Conservation (phyloP, 2,888 invertebrate species). For the Synergus itoensis region DNA sequence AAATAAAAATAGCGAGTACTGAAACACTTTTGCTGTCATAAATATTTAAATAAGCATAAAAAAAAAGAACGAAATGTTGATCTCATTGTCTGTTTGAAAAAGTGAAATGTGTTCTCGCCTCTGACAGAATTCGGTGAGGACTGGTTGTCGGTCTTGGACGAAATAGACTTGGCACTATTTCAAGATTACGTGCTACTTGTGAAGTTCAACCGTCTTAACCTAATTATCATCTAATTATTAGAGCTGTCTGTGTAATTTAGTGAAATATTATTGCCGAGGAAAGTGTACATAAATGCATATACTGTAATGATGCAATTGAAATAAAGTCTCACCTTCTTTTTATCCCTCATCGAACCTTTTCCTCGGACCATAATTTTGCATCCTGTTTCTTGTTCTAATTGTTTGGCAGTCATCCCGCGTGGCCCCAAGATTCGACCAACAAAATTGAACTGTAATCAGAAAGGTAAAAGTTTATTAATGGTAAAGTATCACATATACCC, state of each 20-base stretch:
- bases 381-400: conserved; percentile 99
- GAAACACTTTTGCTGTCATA: not conserved
- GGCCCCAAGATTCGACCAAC: conserved; percentile 99
- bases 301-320: not conserved
- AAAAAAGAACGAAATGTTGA: not conserved
- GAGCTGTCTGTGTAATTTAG: not conserved
- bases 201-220: conserved; percentile 51
- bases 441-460: conserved; percentile 97
- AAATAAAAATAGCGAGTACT: not conserved
- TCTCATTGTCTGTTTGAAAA: not conserved
- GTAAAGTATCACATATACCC: too few relatives aligned
- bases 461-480: conserved; percentile 35
- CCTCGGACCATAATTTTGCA: conserved; percentile 99
- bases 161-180: conserved; percentile 56
- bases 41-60: not conserved
- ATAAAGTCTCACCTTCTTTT: conserved; percentile 92
- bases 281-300: not conserved
- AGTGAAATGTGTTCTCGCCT: not conserved
- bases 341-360: conserved; percentile 99
- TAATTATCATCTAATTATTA: conserved; percentile 36
- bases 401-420: conserved; percentile 99
- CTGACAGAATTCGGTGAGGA: not conserved
- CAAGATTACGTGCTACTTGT: conserved; percentile 55
- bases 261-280: not conserved
- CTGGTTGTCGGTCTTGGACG: conserved; percentile 42